Percentiles rank a stretch among this genome's conserved stretches.
Conservation (phyloP, 37 sponge, comb jelly and placozoan species). For the Spongia lamella region DNA sequence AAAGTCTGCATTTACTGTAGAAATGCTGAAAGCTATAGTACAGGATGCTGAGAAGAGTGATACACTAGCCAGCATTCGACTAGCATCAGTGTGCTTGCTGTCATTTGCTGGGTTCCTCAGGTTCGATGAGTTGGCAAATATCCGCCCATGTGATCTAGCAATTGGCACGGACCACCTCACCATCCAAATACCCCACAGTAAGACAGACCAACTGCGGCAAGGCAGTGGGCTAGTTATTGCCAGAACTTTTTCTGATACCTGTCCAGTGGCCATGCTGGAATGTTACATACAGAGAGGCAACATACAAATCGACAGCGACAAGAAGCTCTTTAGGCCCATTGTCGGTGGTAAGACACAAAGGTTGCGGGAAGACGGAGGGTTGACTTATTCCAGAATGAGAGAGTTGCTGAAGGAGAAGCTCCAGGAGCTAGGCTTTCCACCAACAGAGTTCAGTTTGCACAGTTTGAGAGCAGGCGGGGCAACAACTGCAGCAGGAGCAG, state of each 20-base stretch:
- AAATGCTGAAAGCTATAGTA: slow-evolving; percentile 3
- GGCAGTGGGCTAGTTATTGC: slow-evolving; percentile 3
- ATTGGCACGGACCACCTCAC: neutral
- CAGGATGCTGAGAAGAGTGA: neutral
- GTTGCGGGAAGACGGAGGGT: neutral
- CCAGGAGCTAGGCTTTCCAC: neutral
- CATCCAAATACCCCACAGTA: slow-evolving; percentile 1
- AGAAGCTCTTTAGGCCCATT: neutral
- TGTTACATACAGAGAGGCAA: neutral
- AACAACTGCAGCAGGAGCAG: too few relatives aligned
- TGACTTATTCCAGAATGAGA: slow-evolving; percentile 10
- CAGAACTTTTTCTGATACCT: neutral
- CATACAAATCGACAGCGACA: neutral
- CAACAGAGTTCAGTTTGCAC: too few relatives aligned
- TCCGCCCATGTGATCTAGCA: neutral
- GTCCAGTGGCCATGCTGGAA: slow-evolving; percentile 13
- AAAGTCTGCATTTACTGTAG: neutral
- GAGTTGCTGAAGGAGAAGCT: slow-evolving; percentile 1
- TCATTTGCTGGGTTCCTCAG: neutral
- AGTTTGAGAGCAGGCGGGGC: too few relatives aligned
- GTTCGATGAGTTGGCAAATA: slow-evolving; percentile 13
- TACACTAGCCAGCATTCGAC: neutral
- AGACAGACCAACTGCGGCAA: slow-evolving; percentile 11
- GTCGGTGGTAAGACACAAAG: neutral
- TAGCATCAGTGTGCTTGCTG: neutral